Conservation (phyloP, 2,113 vertebrate genomes). For the Thamnophis sirtalis region DNA sequence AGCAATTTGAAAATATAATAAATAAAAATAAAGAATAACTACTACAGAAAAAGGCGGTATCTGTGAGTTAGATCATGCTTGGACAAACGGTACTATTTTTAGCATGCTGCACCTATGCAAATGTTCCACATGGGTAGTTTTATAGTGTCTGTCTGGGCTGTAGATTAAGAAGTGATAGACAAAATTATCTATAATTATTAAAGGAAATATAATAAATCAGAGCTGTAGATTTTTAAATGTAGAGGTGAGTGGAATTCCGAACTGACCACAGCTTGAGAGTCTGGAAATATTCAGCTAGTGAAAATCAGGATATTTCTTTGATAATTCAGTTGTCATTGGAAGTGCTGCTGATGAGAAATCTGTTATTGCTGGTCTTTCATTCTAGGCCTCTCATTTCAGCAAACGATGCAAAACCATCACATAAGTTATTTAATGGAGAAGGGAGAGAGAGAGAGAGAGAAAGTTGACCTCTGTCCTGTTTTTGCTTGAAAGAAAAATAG, state of each 20-base stretch:
- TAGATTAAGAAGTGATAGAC: not conserved
- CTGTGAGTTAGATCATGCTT: not conserved
- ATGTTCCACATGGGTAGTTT: not conserved
- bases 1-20: not conserved
- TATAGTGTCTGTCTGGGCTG: not conserved
- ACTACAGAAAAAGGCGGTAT: not conserved
- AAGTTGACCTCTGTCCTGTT: not conserved
- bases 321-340: conserved; percentile 38
- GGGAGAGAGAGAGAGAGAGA: not conserved
- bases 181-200: not conserved
- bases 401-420: not conserved
- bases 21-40: not conserved
- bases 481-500: not conserved
- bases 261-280: not conserved
- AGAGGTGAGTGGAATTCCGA: not conserved
- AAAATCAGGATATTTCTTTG: not conserved
- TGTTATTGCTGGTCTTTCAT: conserved; percentile 21
- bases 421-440: not conserved
- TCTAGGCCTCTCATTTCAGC: not conserved
- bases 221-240: not conserved
- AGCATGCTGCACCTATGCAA: not conserved
- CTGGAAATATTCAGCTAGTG: not conserved
- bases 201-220: not conserved
- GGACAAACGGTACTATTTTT: not conserved
- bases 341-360: conserved; percentile 23